Evolutionary conservation across 92 coral and sea anemone genomes (phyloP), one percentile per base, ranked within the genome.

Genomic region (Zoanthus gigantus): DNA sequence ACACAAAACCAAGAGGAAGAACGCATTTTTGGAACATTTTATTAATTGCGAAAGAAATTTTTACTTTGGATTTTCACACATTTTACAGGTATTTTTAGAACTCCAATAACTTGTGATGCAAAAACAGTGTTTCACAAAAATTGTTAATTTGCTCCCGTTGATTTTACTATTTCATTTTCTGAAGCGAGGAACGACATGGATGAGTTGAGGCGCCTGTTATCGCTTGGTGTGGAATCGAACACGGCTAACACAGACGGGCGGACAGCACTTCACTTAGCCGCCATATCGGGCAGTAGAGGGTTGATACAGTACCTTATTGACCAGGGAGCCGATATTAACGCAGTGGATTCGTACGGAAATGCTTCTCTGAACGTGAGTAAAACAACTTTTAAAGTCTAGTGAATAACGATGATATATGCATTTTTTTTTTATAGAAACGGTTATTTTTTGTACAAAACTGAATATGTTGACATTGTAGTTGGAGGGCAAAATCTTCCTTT

Each of bases 311-410:
- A 93, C 76, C 94, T 97, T 37, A 73, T 91, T 78, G 96, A 91
- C 75, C 91, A 95, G 88, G 90, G 95, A 30, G 98, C 98, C 15
- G 94, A 95, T 76, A 86, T 94, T 13, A 97, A 97, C 66, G 93
- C 94, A 48, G 94, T 97, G 15, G 99, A 97, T 83, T 89, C 94
- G 18, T 86, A 91, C 71, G 99, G 99, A 32, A 91, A 97, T 73
- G 69, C 98, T 4, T 97, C 99, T 31, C 86, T 97, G 52, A 97
- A 97, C 67, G 99, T 97, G 79, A 94, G 99, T 86, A n/a, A 16
- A 5, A 9, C 8, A 42, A 54, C 13, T 14, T 4, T 12, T n/a
- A n/a, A n/a, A 8, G 15, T 47, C 6, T 10, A 18, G 71, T n/a
- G 56, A 31, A 34, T 50, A 23, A 71, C 12, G 76, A 69, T 37